Evolutionary conservation across 2,888 invertebrate genomes (phyloP).

Genomic region (Brachyptera putata): DNA sequence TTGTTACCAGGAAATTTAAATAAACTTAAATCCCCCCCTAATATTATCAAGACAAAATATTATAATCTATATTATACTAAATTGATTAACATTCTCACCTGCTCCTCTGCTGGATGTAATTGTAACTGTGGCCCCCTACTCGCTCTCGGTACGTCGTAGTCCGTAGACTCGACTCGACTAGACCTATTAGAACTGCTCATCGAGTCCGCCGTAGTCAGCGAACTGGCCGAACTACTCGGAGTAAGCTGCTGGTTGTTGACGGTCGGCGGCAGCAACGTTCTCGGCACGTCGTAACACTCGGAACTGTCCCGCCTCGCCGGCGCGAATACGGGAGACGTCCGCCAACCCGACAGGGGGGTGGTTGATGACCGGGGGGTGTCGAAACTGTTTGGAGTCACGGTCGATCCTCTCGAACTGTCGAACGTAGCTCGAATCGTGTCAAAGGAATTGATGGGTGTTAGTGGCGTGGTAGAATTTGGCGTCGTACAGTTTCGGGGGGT

Average conservation of each 20-base stretch:
- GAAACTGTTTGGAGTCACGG: conserved; percentile 41
- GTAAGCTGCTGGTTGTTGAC: conserved; percentile 52
- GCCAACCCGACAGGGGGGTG: conserved; percentile 41
- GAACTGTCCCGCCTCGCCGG: conserved; percentile 46
- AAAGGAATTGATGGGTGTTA: conserved; percentile 23
- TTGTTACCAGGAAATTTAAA: no score
- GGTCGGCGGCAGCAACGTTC: conserved; percentile 49
- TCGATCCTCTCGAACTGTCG: conserved; percentile 41
- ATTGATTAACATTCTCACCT: neutral
- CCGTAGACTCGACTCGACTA: conserved; percentile 55
- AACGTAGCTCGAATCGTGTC: conserved; percentile 31
- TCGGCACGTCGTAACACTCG: conserved; percentile 57
- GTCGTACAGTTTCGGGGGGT: conserved; percentile 46
- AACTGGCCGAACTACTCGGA: conserved; percentile 64
- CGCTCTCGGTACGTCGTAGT: conserved; percentile 61
- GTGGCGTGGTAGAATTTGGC: conserved; percentile 35
- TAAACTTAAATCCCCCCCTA: no score
- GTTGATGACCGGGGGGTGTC: conserved; percentile 16
- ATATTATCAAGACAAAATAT: no score
- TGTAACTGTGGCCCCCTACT: conserved; percentile 29
- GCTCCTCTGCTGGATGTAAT: conserved; percentile 35
- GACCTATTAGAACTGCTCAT: conserved; percentile 52
- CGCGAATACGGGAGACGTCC: conserved; percentile 39
- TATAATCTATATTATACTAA: neutral
- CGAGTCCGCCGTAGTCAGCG: conserved; percentile 59